Percentiles rank a stretch among this genome's conserved stretches.
These are phyloP conservation scores for Ichneumoninae sp. DNA, from an alignment of 2,888 invertebrate species.

Conservation along the genomic window DNA sequence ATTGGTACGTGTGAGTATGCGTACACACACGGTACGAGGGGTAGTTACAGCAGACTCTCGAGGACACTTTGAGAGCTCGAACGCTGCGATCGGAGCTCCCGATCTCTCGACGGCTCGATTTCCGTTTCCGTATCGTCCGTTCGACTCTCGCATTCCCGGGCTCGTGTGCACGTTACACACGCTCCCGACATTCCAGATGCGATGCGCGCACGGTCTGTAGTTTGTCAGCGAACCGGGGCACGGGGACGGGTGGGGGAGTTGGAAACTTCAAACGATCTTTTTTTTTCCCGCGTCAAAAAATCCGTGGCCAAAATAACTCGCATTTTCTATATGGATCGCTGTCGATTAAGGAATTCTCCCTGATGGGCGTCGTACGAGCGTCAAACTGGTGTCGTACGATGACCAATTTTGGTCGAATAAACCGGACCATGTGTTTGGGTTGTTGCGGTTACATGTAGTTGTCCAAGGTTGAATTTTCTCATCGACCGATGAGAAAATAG, in stretches of 20 bases:
- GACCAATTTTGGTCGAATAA: too few relatives aligned
- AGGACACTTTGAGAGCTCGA: slow-evolving; percentile 14
- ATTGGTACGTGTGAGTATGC: slow-evolving; percentile 3
- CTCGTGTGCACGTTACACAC: slow-evolving; percentile 1
- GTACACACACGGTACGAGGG: background rate
- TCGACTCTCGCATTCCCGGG: slow-evolving; percentile 17
- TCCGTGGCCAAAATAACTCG: too few relatives aligned
- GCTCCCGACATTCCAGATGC: slow-evolving; percentile 14
- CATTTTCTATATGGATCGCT: too few relatives aligned
- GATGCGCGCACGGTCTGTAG: background rate
- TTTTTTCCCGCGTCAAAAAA: background rate
- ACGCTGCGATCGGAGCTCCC: slow-evolving; percentile 35
- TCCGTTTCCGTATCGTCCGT: slow-evolving; percentile 48
- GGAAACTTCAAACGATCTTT: background rate
- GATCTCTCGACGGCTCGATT: slow-evolving; percentile 58
- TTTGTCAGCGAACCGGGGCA: slow-evolving; percentile 21
- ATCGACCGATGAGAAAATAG: too few relatives aligned
- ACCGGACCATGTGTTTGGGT: too few relatives aligned
- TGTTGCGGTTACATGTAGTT: too few relatives aligned
- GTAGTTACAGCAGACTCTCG: slow-evolving; percentile 30
- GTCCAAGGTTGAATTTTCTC: too few relatives aligned
- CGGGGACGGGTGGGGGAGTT: background rate
- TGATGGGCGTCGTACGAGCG: too few relatives aligned
- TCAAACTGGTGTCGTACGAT: too few relatives aligned
- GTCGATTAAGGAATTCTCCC: too few relatives aligned